Evolutionary conservation across 1,140 invertebrate species (phyloP).

Genomic region (Phymastichus coffea): DNA sequence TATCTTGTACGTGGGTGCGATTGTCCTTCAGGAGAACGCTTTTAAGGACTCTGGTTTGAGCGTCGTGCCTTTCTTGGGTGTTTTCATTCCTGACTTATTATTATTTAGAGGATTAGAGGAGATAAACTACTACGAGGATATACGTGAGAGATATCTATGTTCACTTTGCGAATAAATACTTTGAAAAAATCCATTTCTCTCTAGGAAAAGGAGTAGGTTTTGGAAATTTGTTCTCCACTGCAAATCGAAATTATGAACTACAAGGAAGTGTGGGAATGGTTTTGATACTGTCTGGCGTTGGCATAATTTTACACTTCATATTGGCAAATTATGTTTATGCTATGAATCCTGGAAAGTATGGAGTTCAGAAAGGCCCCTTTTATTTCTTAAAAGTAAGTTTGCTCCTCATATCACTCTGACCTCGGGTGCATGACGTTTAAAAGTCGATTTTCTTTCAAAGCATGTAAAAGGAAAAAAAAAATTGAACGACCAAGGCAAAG

Average conservation of each 20-base stretch:
- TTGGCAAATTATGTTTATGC: constrained; percentile 58
- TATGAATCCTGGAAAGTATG: constrained; percentile 57
- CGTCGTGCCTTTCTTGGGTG: constrained; percentile 31
- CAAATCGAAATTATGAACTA: constrained; percentile 58
- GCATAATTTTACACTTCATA: constrained; percentile 51
- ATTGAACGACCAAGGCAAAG: background rate
- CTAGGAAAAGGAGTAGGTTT: constrained; percentile 61
- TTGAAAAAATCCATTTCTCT: no score
- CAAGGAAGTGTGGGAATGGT: constrained; percentile 51
- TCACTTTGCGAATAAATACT: no score
- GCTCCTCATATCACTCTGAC: no score
- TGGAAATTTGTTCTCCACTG: constrained; percentile 53
- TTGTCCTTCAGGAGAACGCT: constrained; percentile 28
- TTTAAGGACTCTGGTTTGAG: constrained; percentile 22
- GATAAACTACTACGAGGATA: constrained; percentile 34
- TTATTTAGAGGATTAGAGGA: constrained; percentile 33
- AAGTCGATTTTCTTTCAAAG: no score
- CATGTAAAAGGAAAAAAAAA: no score
- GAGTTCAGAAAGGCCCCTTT: constrained; percentile 57
- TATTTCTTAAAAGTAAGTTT: constrained; percentile 56
- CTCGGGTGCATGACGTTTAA: no score
- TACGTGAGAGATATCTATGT: no score
- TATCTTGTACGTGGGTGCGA: constrained; percentile 31
- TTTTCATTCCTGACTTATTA: constrained; percentile 37
- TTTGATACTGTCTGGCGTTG: constrained; percentile 53